These are phyloP conservation scores for Laterallus jamaicensis DNA, from an alignment of 2,113 vertebrate species.

Conservation along the genomic window DNA sequence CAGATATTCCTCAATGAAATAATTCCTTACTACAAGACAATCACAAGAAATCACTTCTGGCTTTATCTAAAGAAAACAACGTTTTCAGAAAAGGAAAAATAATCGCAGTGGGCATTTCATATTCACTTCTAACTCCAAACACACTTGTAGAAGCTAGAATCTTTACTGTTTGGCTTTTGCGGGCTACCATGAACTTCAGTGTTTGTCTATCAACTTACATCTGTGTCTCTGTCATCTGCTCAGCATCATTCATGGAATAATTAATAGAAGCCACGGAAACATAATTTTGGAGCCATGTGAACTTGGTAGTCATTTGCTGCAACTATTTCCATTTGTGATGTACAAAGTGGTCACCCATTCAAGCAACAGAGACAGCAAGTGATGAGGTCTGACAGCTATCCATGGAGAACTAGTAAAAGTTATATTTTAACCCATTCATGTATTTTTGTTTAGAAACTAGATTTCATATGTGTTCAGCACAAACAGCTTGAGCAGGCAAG, in stretches of 20 bases:
- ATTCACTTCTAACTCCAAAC: neutral
- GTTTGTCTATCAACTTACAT: neutral
- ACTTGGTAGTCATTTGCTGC: neutral
- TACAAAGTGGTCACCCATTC: neutral
- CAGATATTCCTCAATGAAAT: neutral
- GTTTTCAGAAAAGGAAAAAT: neutral
- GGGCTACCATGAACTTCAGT: neutral
- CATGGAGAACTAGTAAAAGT: neutral
- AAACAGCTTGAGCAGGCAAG: neutral
- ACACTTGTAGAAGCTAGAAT: neutral
- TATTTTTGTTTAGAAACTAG: neutral
- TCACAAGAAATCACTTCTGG: neutral
- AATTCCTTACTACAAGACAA: neutral
- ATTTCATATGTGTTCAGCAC: neutral
- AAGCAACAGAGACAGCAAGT: neutral
- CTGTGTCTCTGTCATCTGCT: neutral
- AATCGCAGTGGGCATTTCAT: neutral
- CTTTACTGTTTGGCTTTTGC: neutral
- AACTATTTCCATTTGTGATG: neutral
- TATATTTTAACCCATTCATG: neutral
- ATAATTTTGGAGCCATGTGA: neutral
- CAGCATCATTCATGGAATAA: neutral
- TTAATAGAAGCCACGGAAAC: neutral
- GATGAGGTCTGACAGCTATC: neutral
- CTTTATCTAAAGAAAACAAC: neutral